Base-by-base conservation (phyloP, 2,888 invertebrate genomes). In the Minunthozetes semirufus region DNA sequence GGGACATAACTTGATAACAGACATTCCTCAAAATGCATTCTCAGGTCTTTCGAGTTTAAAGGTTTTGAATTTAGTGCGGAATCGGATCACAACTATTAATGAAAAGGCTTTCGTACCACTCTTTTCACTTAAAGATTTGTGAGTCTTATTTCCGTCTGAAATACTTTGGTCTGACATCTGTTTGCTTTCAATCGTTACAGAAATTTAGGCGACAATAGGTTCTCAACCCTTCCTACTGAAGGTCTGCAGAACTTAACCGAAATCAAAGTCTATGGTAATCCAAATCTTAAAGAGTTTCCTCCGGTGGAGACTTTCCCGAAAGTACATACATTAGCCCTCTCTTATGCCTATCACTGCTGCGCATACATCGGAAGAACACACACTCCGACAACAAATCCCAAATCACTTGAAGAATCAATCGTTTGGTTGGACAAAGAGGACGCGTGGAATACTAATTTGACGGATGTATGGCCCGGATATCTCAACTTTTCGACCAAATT, bases 311-410 rank as follows among this genome's bases (percentile, higher is more conserved):
- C 88, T 73, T 93, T 96, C 84, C 95, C 94, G 0, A 86, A 90
- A 48, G 91, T 95, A 78, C 89, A 91, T 85, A 90, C 89, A 15
- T 86, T 95, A 81, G 89, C 92, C 56, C 85, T 96, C 53, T 92
- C 94, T 0, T 96, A 95, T 84, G 95, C 96, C 79, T 97, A 96
- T 85, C 96, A 97, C 83, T 97, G 96, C 85, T 96, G 96, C 84
- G 90, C 92, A 78, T 94, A 92, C 84, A 83, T 92, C 81, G 89
- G 90, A 5, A 50, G 68, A 22, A 68, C 42, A 3, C 72, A 77
- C 13, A 72, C 76, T 22, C 63, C 75, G 11, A 66, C 66, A 29
- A 42, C 48, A 27, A 72, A 72, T 33, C 76, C 77, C 0, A 71
- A 77, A 9, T 53, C 77, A 25, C 53, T 79, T 6, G 75, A 79